Evolutionary conservation across 2,113 vertebrate genomes (phyloP).

Genomic region (Montifringilla adamsi): DNA sequence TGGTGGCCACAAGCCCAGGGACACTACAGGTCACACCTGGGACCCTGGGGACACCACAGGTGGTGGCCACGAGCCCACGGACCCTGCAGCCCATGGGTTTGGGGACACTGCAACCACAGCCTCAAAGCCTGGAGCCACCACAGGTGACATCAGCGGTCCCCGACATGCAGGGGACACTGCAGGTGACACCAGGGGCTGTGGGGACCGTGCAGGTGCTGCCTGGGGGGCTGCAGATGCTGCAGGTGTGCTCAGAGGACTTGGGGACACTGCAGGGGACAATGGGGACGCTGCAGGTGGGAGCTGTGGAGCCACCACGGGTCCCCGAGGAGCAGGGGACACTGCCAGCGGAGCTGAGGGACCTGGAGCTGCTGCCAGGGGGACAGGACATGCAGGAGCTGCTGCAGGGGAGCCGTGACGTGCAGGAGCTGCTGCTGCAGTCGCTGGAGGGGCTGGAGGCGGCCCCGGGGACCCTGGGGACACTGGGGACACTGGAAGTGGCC

Average conservation of each 20-base stretch:
- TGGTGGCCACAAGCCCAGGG: accelerated
- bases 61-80: accelerated
- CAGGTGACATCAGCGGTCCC: not conserved
- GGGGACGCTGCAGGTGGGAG: too few relatives aligned
- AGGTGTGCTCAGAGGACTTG: not conserved
- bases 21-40: not conserved
- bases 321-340: not conserved
- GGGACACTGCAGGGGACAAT: not conserved
- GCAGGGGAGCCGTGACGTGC: too few relatives aligned
- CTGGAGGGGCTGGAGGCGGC: not conserved
- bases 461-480: not conserved
- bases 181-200: too few relatives aligned
- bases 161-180: not conserved
- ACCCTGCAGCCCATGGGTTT: not conserved
- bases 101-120: accelerated
- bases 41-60: not conserved
- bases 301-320: not conserved
- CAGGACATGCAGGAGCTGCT: not conserved
- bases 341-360: not conserved
- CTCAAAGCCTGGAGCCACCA: not conserved
- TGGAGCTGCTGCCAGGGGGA: not conserved
- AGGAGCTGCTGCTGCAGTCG: not conserved
- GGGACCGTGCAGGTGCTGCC: not conserved
- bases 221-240: not conserved
- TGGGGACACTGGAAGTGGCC: not conserved